Base-by-base conservation (phyloP, 2,797 vertebrate species). In the Gila robusta region DNA sequence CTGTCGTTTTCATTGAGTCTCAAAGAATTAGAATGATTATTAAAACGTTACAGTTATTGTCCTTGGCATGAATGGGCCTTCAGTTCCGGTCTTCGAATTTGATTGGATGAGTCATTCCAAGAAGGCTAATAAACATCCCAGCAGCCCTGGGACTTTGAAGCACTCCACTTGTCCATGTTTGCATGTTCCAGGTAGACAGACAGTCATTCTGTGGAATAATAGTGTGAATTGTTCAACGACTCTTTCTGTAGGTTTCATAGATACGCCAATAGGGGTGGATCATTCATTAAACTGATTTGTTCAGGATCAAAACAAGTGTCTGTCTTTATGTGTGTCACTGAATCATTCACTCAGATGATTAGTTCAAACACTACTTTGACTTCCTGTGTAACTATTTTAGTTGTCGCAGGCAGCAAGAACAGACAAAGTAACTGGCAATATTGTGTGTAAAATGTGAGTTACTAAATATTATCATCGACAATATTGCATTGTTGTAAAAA, bases 401-500 rank as follows among this genome's bases (percentile, higher is more conserved):
- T 2, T 52, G 11, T 52, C 32, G 6, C 62, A 28, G 26, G 6
- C 62, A 28, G 26, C 26, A 66, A 32, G 62, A 54, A 37, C 7
- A 23, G 9, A 54, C 49, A 76, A 76, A 54, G 10, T 76, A 54
- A 39, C 21, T 16, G 35, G 12, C 35, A 79, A 62, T 26, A 62
- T 39, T 62, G 35, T 17, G 35, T 39, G 73, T n/a, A 77, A 62
- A 39, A 62, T 59, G 52, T 37, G 28, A 56, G 32, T 39, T 26
- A n/a, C 54, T 59, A 23, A 10, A 78, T 78, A 39, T 39, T 37
- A 32, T 12, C 21, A 17, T 59, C 54, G 9, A 26, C 21, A 39
- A 39, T 78, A 78, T 59, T 62, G 54, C 41, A 78, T 14, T 78
- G 35, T 14, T 78, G 23, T 10, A 21, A 21, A 66, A 67, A 80